Percentiles rank a stretch among this genome's conserved stretches.
Evolutionary conservation across 2,888 invertebrate genomes (phyloP).

Genomic region (Tiliacea citrago): DNA sequence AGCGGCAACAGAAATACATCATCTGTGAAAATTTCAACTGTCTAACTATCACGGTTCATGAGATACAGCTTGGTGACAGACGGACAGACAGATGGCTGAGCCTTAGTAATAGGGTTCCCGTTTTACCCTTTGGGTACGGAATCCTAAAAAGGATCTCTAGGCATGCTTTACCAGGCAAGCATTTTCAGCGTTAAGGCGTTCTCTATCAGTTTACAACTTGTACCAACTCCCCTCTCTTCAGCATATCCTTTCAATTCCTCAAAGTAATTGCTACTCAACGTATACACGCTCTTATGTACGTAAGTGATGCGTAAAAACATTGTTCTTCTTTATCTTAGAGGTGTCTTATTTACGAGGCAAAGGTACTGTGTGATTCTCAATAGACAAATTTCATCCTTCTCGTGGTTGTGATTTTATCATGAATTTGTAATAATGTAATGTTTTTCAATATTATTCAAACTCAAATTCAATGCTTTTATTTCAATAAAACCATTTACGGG

Average conservation of each 20-base stretch:
- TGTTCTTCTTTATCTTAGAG: conserved; percentile 10
- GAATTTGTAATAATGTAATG: too few species aligned
- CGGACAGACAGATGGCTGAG: too few species aligned
- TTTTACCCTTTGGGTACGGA: too few species aligned
- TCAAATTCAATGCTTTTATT: too few species aligned
- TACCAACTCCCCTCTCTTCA: conserved; percentile 1
- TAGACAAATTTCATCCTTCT: background rate
- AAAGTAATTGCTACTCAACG: conserved; percentile 41
- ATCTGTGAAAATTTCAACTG: too few species aligned
- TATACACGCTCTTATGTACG: conserved; percentile 1
- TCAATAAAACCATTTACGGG: too few species aligned
- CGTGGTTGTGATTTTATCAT: background rate
- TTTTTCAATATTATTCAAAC: background rate
- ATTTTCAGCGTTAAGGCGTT: background rate
- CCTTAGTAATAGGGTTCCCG: too few species aligned
- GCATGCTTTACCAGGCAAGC: too few species aligned
- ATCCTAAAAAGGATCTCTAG: too few species aligned
- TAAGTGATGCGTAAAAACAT: conserved; percentile 6
- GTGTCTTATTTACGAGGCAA: background rate
- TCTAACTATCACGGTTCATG: too few species aligned
- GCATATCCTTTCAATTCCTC: conserved; percentile 38
- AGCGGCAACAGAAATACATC: too few species aligned
- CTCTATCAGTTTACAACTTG: conserved; percentile 7
- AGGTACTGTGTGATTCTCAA: background rate
- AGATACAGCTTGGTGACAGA: too few species aligned